These are phyloP conservation scores for Drosophila bifasciata DNA, from an alignment of 1,140 invertebrate species.

Conservation along the genomic window DNA sequence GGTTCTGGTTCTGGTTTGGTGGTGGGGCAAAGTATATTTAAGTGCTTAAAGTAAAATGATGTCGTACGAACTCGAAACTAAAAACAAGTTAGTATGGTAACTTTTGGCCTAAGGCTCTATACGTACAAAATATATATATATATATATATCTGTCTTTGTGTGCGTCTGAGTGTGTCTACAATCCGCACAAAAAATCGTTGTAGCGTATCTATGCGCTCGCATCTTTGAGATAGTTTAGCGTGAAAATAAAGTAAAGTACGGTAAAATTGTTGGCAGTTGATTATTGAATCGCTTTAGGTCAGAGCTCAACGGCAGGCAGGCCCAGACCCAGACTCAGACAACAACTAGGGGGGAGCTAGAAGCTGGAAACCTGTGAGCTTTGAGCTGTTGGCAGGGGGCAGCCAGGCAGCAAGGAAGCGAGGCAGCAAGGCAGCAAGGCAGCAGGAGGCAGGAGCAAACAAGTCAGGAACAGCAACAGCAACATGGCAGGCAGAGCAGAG, in stretches of 20 bases:
- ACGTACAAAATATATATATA: conserved; percentile 28
- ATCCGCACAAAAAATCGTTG: conserved; percentile 81
- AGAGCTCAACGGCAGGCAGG: conserved; percentile 71
- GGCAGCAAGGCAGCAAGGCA: too few relatives aligned
- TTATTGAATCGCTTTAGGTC: conserved; percentile 83
- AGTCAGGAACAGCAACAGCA: conserved; percentile 68
- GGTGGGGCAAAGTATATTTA: conserved; percentile 81
- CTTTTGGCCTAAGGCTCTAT: conserved; percentile 78
- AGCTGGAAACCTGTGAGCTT: too few relatives aligned
- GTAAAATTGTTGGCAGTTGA: conserved; percentile 83
- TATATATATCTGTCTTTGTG: conserved; percentile 18
- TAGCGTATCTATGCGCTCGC: conserved; percentile 81
- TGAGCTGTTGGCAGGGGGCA: conserved; percentile 11
- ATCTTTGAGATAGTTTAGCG: conserved; percentile 83
- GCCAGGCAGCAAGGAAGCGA: too few relatives aligned
- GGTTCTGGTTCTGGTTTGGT: conserved; percentile 19
- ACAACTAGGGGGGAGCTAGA: conserved; percentile 12
- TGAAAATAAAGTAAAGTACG: conserved; percentile 83
- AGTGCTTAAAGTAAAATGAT: conserved; percentile 84
- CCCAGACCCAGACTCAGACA: conserved; percentile 29
- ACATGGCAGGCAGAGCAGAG: conserved; percentile 68
- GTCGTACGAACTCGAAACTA: conserved; percentile 83
- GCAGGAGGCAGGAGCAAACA: conserved; percentile 40
- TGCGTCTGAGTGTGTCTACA: conserved; percentile 61
- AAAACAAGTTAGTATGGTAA: conserved; percentile 83